phyloP scores from a whole-genome alignment of 2,888 invertebrate species.

The Orthosia incerta region DNA sequence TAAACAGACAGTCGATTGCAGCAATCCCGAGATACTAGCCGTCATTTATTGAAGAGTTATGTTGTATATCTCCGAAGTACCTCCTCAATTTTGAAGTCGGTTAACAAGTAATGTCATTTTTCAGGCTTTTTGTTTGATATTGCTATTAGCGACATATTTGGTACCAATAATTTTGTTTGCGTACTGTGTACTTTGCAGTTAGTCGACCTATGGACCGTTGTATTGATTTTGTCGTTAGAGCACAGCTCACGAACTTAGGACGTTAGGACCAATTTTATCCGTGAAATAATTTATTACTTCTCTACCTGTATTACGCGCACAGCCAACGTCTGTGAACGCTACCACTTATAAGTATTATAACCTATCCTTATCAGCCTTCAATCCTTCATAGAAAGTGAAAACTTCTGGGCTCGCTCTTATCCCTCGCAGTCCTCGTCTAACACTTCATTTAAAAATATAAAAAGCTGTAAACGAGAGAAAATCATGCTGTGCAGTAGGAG shows the following conservation, averaged over 20 bases:
- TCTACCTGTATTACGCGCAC: not conserved
- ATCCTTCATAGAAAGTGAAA: not conserved
- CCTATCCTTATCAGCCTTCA: too few species aligned
- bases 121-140: slow-evolving; percentile 24
- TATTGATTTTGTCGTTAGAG: slow-evolving; percentile 16
- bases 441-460: not conserved
- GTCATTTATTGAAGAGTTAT: too few species aligned
- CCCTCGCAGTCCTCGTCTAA: not conserved
- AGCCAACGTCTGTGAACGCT: not conserved
- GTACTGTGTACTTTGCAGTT: slow-evolving; percentile 26
- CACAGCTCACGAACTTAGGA: not conserved
- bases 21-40: too few species aligned
- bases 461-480: too few species aligned
- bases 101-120: not conserved
- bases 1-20: too few species aligned
- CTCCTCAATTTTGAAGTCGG: too few species aligned
- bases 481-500: too few species aligned
- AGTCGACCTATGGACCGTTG: slow-evolving; percentile 5
- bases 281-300: not conserved
- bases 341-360: not conserved
- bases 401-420: too few species aligned
- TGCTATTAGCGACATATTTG: slow-evolving; percentile 7
- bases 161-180: slow-evolving; percentile 22
- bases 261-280: not conserved
- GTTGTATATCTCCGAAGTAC: too few species aligned